phyloP scores from a whole-genome alignment of 2,888 invertebrate species.

The Cerastis rubricosa region DNA sequence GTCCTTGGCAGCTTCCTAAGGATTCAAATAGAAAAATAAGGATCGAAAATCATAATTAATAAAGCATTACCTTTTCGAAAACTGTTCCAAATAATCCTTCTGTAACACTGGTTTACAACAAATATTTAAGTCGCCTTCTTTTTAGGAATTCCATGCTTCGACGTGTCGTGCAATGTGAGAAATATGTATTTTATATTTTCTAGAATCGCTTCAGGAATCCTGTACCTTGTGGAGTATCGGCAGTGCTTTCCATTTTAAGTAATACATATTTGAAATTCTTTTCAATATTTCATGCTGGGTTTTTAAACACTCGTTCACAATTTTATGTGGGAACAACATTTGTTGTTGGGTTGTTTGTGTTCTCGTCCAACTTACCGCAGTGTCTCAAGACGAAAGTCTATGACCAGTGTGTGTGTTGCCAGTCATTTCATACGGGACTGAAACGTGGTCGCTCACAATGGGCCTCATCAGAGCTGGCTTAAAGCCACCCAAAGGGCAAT shows the following conservation, averaged over 20 bases:
- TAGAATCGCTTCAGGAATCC: slow-evolving; percentile 25
- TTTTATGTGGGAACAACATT: slow-evolving; percentile 21
- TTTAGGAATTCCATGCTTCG: slow-evolving; percentile 10
- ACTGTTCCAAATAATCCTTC: slow-evolving; percentile 7
- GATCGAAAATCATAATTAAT: too few relatives aligned
- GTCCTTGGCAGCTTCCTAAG: too few relatives aligned
- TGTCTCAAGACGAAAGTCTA: too few relatives aligned
- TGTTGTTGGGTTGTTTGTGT: too few relatives aligned
- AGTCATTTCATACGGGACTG: too few relatives aligned
- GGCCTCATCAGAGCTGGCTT: too few relatives aligned
- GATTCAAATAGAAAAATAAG: too few relatives aligned
- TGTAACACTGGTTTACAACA: not conserved
- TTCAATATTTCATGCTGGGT: slow-evolving; percentile 43
- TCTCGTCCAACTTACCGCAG: too few relatives aligned
- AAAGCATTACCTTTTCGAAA: too few relatives aligned
- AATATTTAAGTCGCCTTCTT: slow-evolving; percentile 33
- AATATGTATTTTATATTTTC: slow-evolving; percentile 34
- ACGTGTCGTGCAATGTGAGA: slow-evolving; percentile 15
- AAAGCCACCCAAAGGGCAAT: too few relatives aligned
- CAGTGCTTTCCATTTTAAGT: slow-evolving; percentile 32
- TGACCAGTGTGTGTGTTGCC: too few relatives aligned
- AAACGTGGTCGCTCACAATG: too few relatives aligned
- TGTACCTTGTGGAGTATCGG: slow-evolving; percentile 21
- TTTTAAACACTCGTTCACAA: slow-evolving; percentile 12
- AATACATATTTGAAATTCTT: slow-evolving; percentile 45